A percentile compares a stretch with the other conserved stretches of the same genome.
phyloP scores from a whole-genome alignment of 2,888 invertebrate genomes.

The Pasiphila rectangulata region DNA sequence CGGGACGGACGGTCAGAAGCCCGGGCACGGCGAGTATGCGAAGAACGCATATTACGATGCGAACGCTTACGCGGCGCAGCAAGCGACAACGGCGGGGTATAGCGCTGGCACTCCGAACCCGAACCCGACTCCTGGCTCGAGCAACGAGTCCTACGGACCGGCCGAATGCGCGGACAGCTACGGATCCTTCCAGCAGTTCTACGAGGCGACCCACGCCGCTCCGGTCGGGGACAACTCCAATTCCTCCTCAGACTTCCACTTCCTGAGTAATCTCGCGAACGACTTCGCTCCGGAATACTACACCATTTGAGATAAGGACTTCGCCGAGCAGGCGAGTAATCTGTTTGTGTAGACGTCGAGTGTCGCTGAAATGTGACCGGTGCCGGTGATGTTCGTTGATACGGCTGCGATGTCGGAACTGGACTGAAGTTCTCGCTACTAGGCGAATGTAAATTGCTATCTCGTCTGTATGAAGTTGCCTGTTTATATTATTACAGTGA shows the following conservation, averaged over 20 bases:
- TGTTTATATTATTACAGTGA: background rate
- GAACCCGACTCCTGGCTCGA: constrained; percentile 51
- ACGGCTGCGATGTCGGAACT: constrained; percentile 46
- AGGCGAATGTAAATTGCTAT: constrained; percentile 54
- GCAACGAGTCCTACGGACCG: constrained; percentile 60
- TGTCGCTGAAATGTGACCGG: constrained; percentile 14
- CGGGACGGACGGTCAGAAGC: constrained; percentile 73
- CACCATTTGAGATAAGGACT: constrained; percentile 81
- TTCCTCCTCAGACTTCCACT: constrained; percentile 96
- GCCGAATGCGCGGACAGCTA: constrained; percentile 84
- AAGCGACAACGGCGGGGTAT: constrained; percentile 46
- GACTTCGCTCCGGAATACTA: constrained; percentile 97
- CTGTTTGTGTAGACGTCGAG: constrained; percentile 67
- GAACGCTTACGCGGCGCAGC: constrained; percentile 61
- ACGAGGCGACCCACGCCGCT: constrained; percentile 79
- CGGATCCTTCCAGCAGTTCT: constrained; percentile 86
- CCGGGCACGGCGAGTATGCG: constrained; percentile 77
- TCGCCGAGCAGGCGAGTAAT: constrained; percentile 77
- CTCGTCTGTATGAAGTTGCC: constrained; percentile 24
- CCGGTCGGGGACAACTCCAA: constrained; percentile 89
- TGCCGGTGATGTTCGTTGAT: constrained; percentile 14
- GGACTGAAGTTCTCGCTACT: constrained; percentile 52
- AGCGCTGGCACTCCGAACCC: constrained; percentile 40
- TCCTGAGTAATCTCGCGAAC: constrained; percentile 94
- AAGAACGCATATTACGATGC: constrained; percentile 74